Evolutionary conservation across 2,888 invertebrate species (phyloP).

Genomic region (Ischnus inquisitorius): DNA sequence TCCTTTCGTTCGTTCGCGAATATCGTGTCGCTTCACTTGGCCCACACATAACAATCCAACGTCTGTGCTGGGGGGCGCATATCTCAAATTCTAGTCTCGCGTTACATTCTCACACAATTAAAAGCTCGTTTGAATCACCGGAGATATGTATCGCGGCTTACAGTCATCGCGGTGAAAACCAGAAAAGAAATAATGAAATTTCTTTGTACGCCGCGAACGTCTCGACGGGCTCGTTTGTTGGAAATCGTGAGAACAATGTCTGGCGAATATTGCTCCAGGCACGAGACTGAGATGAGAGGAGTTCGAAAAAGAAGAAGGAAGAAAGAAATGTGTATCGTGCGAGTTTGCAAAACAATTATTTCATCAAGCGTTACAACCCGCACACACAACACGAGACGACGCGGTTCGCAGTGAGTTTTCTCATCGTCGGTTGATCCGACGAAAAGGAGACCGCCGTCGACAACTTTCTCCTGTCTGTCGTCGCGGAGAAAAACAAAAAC

Average conservation of each 20-base stretch:
- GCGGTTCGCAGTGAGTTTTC: slow-evolving; percentile 21
- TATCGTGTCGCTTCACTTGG: not conserved
- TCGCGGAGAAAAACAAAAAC: not conserved
- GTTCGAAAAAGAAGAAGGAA: not conserved
- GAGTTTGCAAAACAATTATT: slow-evolving; percentile 41
- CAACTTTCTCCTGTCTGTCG: slow-evolving; percentile 48
- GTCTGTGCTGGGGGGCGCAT: not conserved
- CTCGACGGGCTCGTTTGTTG: slow-evolving; percentile 19
- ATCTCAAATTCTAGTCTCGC: not conserved
- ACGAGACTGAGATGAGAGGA: not conserved
- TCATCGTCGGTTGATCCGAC: slow-evolving; percentile 13
- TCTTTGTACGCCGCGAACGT: slow-evolving; percentile 29
- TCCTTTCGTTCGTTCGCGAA: slow-evolving; percentile 17
- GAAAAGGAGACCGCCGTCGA: slow-evolving; percentile 7
- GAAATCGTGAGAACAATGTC: slow-evolving; percentile 56
- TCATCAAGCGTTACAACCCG: slow-evolving; percentile 8
- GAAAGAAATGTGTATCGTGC: slow-evolving; percentile 46
- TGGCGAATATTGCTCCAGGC: slow-evolving; percentile 7
- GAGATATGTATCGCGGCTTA: slow-evolving; percentile 34
- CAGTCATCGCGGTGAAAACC: slow-evolving; percentile 37
- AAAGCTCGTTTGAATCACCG: slow-evolving; percentile 53
- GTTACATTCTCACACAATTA: slow-evolving; percentile 43
- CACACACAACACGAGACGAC: slow-evolving; percentile 26
- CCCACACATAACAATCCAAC: not conserved
- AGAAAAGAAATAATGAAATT: slow-evolving; percentile 33